Evolutionary conservation across 2,888 invertebrate species (phyloP).

Genomic region (Serrognathus titanus): DNA sequence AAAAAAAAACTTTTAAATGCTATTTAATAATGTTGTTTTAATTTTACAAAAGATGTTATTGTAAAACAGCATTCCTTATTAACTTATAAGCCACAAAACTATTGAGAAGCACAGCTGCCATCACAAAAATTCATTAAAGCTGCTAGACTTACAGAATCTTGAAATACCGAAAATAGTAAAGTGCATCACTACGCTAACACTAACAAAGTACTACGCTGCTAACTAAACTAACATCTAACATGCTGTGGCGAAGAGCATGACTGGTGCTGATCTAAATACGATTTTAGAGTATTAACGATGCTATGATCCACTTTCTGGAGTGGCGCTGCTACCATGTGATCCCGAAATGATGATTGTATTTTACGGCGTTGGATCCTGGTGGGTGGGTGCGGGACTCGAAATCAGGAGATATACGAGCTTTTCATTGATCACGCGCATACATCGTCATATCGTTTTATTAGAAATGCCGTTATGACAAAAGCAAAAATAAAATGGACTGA

Average conservation of each 20-base stretch:
- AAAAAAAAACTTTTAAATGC: no score
- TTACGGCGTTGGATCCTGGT: constrained; percentile 20
- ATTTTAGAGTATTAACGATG: constrained; percentile 26
- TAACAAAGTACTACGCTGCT: background rate
- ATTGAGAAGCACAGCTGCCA: no score
- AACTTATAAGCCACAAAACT: no score
- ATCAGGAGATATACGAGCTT: no score
- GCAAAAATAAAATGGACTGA: no score
- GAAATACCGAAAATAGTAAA: background rate
- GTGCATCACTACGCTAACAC: background rate
- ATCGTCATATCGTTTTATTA: no score
- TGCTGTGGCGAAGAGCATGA: constrained; percentile 4
- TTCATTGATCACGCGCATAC: no score
- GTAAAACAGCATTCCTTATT: no score
- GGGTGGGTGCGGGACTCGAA: no score
- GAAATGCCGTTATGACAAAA: no score
- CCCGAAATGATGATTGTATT: constrained; percentile 17
- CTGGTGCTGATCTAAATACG: constrained; percentile 26
- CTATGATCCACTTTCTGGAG: constrained; percentile 26
- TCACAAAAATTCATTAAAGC: background rate
- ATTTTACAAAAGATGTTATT: no score
- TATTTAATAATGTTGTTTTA: no score
- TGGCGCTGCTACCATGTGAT: constrained; percentile 19
- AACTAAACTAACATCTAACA: constrained; percentile 2
- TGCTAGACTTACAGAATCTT: constrained; percentile 2